Evolutionary conservation across 1,140 invertebrate genomes (phyloP), one percentile per base, ranked within the genome.

Genomic region (Scaptomyza montana): DNA sequence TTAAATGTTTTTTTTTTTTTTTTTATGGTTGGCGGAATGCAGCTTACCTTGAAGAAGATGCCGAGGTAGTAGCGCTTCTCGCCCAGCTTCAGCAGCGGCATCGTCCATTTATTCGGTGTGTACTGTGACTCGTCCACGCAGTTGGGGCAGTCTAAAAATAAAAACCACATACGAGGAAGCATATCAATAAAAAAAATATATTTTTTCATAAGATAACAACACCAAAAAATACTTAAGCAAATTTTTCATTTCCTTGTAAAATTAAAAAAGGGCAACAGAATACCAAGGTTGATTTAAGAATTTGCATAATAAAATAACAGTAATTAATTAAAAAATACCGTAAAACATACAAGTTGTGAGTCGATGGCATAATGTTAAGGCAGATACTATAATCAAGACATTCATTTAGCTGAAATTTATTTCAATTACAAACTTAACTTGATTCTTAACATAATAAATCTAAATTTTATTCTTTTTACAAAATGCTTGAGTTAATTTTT

Each of bases 51-150:
- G 92, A 97, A 97, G 92, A 98, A 97, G 90, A 97, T 97, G 90
- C 96, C 96, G 70, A 98, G 93, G 91, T 98, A 98, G 91, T 97
- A 97, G 89, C 95, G 92, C 91, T 97, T 97, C 85, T 97, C 96
- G 16, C 96, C 97, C 25, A 97, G 94, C 91, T 97, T 97, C 69
- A 97, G 93, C 46, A 97, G 92, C 8, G 97, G 97, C 96, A 97
- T 97, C 13, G 96, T 96, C 96, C 96, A 97, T 90, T 95, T 94
- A 77, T 95, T 96, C 74, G 84, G 84, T 10, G 94, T 93, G 2
- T 94, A 93, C 64, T 94, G 87, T 43, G 93, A 93, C 68, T 97
- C 96, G 61, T 97, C 96, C 66, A 95, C 94, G 84, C 96, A 97
- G 90, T 96, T 96, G 25, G 95, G 94, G 92, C 96, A 96, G 89